A percentile compares a stretch with the other conserved stretches of the same genome.
These are phyloP conservation scores for Microtus pennsylvanicus DNA, from an alignment of 2,113 vertebrate species.

Conservation along the genomic window DNA sequence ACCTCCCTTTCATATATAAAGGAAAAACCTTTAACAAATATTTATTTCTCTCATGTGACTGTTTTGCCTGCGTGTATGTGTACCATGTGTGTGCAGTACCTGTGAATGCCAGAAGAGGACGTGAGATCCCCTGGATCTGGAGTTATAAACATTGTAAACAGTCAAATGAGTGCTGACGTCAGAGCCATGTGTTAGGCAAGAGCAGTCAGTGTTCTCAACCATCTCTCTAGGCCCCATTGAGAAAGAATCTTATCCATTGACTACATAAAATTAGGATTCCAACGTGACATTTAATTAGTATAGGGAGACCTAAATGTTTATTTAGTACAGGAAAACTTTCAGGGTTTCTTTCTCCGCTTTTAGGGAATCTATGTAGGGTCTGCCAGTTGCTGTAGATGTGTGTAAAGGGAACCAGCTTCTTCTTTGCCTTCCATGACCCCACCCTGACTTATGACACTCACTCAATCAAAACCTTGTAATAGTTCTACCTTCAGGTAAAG, in stretches of 20 bases:
- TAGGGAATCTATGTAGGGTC: fast-evolving
- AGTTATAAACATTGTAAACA: not conserved
- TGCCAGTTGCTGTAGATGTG: fast-evolving
- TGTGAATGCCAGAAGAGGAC: not conserved
- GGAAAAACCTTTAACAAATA: not conserved
- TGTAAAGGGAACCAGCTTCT: fast-evolving
- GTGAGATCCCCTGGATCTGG: not conserved
- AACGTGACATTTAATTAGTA: not conserved
- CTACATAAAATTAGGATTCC: not conserved
- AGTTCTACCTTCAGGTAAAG: not conserved
- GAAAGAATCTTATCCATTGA: not conserved
- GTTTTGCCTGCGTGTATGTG: not conserved
- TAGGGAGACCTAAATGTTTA: not conserved
- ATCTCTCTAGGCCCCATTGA: not conserved
- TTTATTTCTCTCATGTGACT: not conserved
- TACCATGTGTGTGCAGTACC: not conserved
- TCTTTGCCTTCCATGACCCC: not conserved
- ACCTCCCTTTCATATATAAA: not conserved
- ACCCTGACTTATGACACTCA: not conserved
- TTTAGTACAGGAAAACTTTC: not conserved
- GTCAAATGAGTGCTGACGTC: not conserved
- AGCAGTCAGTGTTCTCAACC: not conserved
- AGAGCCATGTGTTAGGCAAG: not conserved
- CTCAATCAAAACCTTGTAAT: fast-evolving
- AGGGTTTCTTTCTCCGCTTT: not conserved